Evolutionary conservation across 2,888 invertebrate species (phyloP).

Genomic region (Eupithecia subumbrata): DNA sequence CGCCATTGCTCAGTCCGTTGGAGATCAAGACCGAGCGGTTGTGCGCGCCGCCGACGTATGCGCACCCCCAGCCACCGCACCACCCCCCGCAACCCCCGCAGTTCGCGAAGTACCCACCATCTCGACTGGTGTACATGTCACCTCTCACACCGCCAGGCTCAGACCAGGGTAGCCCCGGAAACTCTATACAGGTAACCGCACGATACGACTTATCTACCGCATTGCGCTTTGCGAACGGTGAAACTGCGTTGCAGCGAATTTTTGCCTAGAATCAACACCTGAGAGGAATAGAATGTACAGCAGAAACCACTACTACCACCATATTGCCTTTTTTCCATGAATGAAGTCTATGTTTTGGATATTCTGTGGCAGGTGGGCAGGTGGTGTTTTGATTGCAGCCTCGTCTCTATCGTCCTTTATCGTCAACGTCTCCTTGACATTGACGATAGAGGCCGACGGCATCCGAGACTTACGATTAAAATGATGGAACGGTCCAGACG

Average conservation of each 20-base stretch:
- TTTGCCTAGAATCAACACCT: background rate
- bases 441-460: slow-evolving; percentile 37
- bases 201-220: slow-evolving; percentile 5
- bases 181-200: slow-evolving; percentile 83
- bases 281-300: background rate
- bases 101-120: slow-evolving; percentile 77
- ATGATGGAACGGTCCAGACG: slow-evolving; percentile 46
- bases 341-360: background rate
- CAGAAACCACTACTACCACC: background rate
- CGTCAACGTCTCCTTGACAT: slow-evolving; percentile 23
- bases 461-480: slow-evolving; percentile 45
- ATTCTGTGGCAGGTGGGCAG: background rate
- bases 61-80: slow-evolving; percentile 65
- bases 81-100: slow-evolving; percentile 66
- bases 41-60: slow-evolving; percentile 83
- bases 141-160: slow-evolving; percentile 95
- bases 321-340: background rate
- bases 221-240: slow-evolving; percentile 60
- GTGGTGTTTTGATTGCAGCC: slow-evolving; percentile 47
- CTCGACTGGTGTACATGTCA: slow-evolving; percentile 88
- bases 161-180: slow-evolving; percentile 93
- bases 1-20: slow-evolving; percentile 89
- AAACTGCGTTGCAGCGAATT: slow-evolving; percentile 5
- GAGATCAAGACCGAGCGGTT: slow-evolving; percentile 91
- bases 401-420: too few species aligned